phyloP scores from a whole-genome alignment of 1,140 invertebrate species.

The Drosophila parabipectinata region DNA sequence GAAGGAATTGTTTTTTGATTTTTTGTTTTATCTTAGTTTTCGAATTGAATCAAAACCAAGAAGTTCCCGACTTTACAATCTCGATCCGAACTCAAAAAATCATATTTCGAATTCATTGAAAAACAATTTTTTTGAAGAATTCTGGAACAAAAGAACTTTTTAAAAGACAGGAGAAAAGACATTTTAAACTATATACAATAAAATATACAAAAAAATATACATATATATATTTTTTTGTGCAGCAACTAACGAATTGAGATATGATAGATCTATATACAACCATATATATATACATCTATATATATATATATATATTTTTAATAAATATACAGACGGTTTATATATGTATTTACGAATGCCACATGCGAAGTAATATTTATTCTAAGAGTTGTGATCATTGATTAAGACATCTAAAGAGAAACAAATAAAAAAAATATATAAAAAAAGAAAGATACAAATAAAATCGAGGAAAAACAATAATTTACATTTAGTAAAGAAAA shows the following conservation, averaged over 20 bases:
- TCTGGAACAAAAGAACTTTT: slow-evolving; percentile 18
- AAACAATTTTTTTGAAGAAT: slow-evolving; percentile 3
- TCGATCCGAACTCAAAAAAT: slow-evolving; percentile 5
- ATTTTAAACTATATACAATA: slow-evolving; percentile 26
- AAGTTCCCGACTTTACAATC: slow-evolving; percentile 8
- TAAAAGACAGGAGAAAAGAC: slow-evolving; percentile 32
- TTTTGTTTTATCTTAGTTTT: background rate
- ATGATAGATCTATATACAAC: slow-evolving; percentile 42
- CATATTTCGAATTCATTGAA: background rate
- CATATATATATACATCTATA: slow-evolving; percentile 8
- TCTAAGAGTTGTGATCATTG: slow-evolving; percentile 84
- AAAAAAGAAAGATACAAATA: slow-evolving; percentile 40
- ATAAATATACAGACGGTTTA: slow-evolving; percentile 46
- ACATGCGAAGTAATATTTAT: slow-evolving; percentile 79
- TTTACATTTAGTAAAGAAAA: slow-evolving; percentile 50
- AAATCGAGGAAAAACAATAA: slow-evolving; percentile 35
- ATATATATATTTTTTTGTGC: slow-evolving; percentile 40
- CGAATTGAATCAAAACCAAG: slow-evolving; percentile 1
- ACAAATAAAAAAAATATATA: slow-evolving; percentile 37
- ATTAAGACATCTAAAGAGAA: slow-evolving; percentile 77
- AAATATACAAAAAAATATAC: slow-evolving; percentile 19
- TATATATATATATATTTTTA: slow-evolving; percentile 47
- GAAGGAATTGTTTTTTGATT: background rate
- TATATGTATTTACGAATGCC: slow-evolving; percentile 64
- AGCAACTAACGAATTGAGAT: slow-evolving; percentile 34